A percentile compares a stretch with the other conserved stretches of the same genome.
phyloP scores from a whole-genome alignment of 1,140 invertebrate genomes.

The Caenorhabditis remanei region DNA sequence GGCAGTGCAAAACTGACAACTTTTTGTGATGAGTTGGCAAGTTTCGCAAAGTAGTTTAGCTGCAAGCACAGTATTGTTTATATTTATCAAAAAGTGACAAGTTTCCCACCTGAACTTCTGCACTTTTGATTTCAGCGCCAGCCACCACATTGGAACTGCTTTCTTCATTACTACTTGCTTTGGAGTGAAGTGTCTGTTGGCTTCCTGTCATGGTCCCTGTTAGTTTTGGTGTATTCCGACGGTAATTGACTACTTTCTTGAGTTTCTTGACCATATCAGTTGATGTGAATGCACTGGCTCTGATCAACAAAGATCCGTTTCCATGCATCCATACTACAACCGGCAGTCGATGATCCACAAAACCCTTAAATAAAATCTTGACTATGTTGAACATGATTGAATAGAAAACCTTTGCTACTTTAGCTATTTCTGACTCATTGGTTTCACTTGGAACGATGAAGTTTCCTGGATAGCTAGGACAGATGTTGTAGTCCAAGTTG shows the following conservation, averaged over 20 bases:
- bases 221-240: conserved; percentile 12
- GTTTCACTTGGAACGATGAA: conserved; percentile 26
- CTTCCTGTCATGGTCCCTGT: conserved; percentile 42
- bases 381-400: too few species aligned
- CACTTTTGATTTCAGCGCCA: conserved; percentile 36
- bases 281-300: conserved; percentile 26
- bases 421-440: conserved; percentile 29
- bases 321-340: conserved; percentile 27
- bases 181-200: conserved; percentile 24
- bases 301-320: neutral
- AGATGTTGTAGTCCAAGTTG: conserved; percentile 32
- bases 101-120: neutral
- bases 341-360: conserved; percentile 37
- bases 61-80: neutral
- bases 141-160: conserved; percentile 9
- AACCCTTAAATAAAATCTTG: neutral
- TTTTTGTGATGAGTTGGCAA: conserved; percentile 19
- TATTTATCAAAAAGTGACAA: too few species aligned
- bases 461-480: conserved; percentile 5
- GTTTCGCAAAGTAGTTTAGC: conserved; percentile 37
- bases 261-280: conserved; percentile 41
- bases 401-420: neutral
- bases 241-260: conserved; percentile 17
- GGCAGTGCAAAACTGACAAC: neutral
- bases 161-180: conserved; percentile 41